phyloP scores from a whole-genome alignment of 1,140 invertebrate species.

The Heliconius eleuchia region DNA sequence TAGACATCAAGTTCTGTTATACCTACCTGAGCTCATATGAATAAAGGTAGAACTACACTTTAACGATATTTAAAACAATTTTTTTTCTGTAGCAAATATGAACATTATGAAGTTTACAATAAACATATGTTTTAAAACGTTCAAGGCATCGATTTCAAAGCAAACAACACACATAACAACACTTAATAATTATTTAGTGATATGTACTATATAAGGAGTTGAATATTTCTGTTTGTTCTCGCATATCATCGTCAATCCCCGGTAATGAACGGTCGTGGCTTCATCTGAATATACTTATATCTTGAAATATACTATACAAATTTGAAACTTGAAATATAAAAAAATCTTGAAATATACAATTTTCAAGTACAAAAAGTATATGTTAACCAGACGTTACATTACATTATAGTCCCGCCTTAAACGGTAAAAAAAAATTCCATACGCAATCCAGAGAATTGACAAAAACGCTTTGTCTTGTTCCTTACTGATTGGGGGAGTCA shows the following conservation, averaged over 20 bases:
- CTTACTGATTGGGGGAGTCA: constrained; percentile 66
- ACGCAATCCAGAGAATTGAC: constrained; percentile 49
- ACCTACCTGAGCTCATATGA: constrained; percentile 19
- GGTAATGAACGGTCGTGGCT: no score
- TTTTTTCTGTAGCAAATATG: neutral
- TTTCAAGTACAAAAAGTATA: neutral
- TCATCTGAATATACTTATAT: no score
- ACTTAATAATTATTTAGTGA: no score
- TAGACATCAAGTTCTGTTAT: constrained; percentile 17
- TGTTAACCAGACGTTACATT: neutral
- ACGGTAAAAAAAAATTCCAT: constrained; percentile 43
- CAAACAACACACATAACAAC: no score
- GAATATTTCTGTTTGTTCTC: no score
- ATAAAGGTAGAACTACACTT: constrained; percentile 4
- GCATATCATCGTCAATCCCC: no score
- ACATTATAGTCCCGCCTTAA: constrained; percentile 17
- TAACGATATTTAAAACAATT: neutral
- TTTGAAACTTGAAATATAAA: no score
- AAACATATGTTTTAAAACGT: no score
- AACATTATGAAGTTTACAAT: neutral
- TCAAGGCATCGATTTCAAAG: no score
- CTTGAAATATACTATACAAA: no score
- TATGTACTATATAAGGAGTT: no score
- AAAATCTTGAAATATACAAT: no score
- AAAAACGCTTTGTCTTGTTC: constrained; percentile 63